A percentile compares a stretch with the other conserved stretches of the same genome.
Evolutionary conservation across 1,140 invertebrate species (phyloP).

Genomic region (Achroia grisella): DNA sequence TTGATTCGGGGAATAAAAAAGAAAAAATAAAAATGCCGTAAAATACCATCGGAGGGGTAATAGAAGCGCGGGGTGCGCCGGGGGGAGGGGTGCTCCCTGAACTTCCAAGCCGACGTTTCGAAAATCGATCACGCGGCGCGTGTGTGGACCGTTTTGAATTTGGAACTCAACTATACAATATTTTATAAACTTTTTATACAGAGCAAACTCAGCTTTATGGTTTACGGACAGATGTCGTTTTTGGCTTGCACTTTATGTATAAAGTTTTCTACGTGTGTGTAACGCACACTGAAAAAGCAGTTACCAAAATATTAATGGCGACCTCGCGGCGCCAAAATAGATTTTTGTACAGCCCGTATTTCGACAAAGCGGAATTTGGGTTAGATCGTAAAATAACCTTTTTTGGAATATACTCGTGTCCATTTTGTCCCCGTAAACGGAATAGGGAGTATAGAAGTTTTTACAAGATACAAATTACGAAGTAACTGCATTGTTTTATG

Average conservation of each 20-base stretch:
- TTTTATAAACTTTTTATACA: slow-evolving; percentile 15
- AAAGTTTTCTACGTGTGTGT: slow-evolving; percentile 11
- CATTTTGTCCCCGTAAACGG: neutral
- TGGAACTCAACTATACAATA: slow-evolving; percentile 45
- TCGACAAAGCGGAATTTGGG: slow-evolving; percentile 4
- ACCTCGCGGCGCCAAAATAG: slow-evolving; percentile 24
- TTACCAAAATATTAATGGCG: slow-evolving; percentile 35
- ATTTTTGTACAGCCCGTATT: slow-evolving; percentile 14
- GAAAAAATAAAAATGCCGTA: slow-evolving; percentile 26
- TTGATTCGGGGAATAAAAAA: slow-evolving; percentile 21
- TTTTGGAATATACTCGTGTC: neutral
- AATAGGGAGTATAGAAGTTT: neutral
- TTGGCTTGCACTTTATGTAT: slow-evolving; percentile 1
- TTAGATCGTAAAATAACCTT: slow-evolving; percentile 3
- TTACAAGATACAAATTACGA: no score
- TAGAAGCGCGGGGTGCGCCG: slow-evolving; percentile 11
- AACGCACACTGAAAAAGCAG: slow-evolving; percentile 11
- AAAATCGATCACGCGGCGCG: slow-evolving; percentile 63
- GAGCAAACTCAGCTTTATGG: slow-evolving; percentile 7
- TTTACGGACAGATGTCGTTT: slow-evolving; percentile 8
- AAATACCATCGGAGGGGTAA: slow-evolving; percentile 21
- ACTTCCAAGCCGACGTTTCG: slow-evolving; percentile 40
- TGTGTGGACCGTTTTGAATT: slow-evolving; percentile 62
- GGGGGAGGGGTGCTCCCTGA: slow-evolving; percentile 15
- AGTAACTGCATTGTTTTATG: no score